phyloP scores from a whole-genome alignment of 2,797 vertebrate species.

The Hyperoplus lanceolatus region DNA sequence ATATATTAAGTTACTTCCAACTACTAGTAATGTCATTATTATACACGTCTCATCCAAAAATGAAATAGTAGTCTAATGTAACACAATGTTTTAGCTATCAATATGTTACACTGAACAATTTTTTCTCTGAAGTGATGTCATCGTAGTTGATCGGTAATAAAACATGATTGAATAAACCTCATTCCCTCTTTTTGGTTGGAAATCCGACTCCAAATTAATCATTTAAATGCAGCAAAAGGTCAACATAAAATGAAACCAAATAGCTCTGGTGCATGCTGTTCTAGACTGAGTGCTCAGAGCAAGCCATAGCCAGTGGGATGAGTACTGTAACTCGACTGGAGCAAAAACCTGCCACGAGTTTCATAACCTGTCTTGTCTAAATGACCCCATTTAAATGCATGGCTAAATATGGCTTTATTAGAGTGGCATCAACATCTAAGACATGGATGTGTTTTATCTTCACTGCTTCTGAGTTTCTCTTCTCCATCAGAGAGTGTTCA shows the following conservation, averaged over 20 bases:
- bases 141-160: neutral
- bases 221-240: neutral
- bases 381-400: neutral
- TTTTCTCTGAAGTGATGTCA: neutral
- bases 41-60: neutral
- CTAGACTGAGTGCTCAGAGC: conserved; percentile 4
- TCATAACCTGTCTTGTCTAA: neutral
- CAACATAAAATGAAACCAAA: conserved; percentile 36
- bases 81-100: neutral
- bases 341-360: neutral
- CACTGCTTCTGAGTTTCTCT: neutral
- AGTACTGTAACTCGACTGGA: neutral
- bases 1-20: neutral
- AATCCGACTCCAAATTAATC: conserved; percentile 29
- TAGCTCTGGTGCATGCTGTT: conserved; percentile 17
- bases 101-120: neutral
- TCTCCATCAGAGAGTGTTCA: neutral
- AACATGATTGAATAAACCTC: conserved; percentile 16
- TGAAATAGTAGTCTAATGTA: neutral
- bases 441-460: neutral
- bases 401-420: neutral
- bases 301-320: neutral
- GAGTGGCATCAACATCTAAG: neutral
- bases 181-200: neutral
- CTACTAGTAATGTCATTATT: neutral